These are phyloP conservation scores for Enteromius argenteus DNA, from an alignment of 2,797 vertebrate species.

Conservation along the genomic window DNA sequence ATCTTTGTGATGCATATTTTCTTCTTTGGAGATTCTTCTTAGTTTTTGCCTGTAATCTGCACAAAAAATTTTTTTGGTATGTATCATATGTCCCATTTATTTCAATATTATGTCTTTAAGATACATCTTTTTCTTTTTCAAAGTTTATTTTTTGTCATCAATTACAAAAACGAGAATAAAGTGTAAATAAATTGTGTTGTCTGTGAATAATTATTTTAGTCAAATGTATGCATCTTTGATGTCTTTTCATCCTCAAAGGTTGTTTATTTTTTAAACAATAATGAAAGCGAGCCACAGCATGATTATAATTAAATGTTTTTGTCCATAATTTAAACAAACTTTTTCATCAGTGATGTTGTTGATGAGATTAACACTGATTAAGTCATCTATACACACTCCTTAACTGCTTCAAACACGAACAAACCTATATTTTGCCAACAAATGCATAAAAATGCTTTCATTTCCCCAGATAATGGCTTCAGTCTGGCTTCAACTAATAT, in stretches of 20 bases:
- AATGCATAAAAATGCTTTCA: neutral
- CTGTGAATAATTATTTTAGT: neutral
- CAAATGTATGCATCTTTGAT: neutral
- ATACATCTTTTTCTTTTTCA: neutral
- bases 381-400: neutral
- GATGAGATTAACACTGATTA: neutral
- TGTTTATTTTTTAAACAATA: neutral
- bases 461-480: conserved; percentile 32
- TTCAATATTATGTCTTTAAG: neutral
- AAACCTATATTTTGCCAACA: neutral
- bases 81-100: neutral
- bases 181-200: neutral
- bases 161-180: neutral
- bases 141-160: neutral
- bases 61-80: neutral
- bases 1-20: neutral
- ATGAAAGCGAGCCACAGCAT: neutral
- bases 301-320: neutral
- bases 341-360: neutral
- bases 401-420: neutral
- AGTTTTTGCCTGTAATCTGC: too few species aligned
- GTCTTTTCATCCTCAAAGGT: neutral
- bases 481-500: neutral
- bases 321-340: conserved; percentile 1
- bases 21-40: neutral